These are phyloP conservation scores for Helicoverpa armigera DNA, from an alignment of 1,140 invertebrate genomes.

Conservation along the genomic window DNA sequence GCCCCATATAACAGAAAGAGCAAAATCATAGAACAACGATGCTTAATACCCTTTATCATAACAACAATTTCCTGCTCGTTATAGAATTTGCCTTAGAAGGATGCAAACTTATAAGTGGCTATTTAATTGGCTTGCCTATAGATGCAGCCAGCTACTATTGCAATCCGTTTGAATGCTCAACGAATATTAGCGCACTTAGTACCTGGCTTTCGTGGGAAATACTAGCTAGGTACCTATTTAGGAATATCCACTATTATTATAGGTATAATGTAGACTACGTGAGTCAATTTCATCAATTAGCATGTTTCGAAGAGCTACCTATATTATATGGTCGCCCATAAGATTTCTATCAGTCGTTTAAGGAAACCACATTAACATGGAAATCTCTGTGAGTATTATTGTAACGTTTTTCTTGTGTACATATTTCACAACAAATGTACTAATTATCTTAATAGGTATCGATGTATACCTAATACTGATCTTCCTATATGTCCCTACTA, in stretches of 20 bases:
- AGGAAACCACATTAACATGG: conserved; percentile 30
- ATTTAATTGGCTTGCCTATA: neutral
- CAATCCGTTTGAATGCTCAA: neutral
- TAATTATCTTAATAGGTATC: too few relatives aligned
- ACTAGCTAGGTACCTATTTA: too few relatives aligned
- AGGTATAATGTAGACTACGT: neutral
- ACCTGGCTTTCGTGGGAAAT: neutral
- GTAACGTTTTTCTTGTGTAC: too few relatives aligned
- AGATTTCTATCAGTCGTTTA: conserved; percentile 38
- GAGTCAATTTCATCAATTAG: conserved; percentile 40
- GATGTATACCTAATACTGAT: too few relatives aligned
- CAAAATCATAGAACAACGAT: too few relatives aligned
- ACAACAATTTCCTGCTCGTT: too few relatives aligned
- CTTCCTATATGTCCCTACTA: too few relatives aligned
- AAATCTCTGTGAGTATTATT: conserved; percentile 30
- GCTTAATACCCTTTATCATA: too few relatives aligned
- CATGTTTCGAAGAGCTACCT: neutral
- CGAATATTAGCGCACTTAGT: neutral
- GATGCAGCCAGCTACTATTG: neutral
- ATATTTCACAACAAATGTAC: too few relatives aligned
- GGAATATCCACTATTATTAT: neutral
- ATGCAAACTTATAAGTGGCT: neutral
- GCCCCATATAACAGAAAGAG: too few relatives aligned
- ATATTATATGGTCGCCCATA: conserved; percentile 13
- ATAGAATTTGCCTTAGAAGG: too few relatives aligned